These are phyloP conservation scores for Pantherophis vulpinus DNA, from an alignment of 2,797 vertebrate genomes.

Conservation along the genomic window DNA sequence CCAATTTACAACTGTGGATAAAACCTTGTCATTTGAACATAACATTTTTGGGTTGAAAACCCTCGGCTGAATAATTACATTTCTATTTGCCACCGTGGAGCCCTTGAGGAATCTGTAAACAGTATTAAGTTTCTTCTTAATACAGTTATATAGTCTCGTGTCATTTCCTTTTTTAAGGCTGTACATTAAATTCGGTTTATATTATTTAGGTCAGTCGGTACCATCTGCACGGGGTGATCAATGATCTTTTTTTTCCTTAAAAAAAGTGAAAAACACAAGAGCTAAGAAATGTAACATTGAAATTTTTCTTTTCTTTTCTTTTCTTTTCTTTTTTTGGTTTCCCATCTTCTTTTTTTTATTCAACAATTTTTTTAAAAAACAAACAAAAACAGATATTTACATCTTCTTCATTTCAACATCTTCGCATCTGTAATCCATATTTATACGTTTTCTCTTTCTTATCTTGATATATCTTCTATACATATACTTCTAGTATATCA, in stretches of 20 bases:
- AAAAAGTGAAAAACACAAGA: not conserved
- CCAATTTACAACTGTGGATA: not conserved
- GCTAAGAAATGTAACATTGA: not conserved
- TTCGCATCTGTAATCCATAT: too few relatives aligned
- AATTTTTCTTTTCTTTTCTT: too few relatives aligned
- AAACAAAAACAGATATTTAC: too few relatives aligned
- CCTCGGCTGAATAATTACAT: not conserved
- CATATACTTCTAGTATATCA: too few relatives aligned
- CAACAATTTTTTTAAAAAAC: too few relatives aligned
- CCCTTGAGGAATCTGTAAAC: not conserved
- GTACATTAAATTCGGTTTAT: not conserved
- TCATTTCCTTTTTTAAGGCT: not conserved
- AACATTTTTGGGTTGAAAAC: slow-evolving; percentile 1
- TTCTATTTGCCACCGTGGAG: not conserved
- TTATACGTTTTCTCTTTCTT: too few relatives aligned
- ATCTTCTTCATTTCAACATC: too few relatives aligned
- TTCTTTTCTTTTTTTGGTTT: too few relatives aligned
- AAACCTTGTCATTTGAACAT: not conserved
- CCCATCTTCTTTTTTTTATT: too few relatives aligned
- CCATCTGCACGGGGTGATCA: not conserved
- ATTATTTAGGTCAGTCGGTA: not conserved
- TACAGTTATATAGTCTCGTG: not conserved
- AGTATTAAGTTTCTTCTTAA: not conserved
- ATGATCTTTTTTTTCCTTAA: not conserved
- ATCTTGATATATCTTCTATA: too few relatives aligned